phyloP scores from a whole-genome alignment of 1,140 invertebrate species.

The Cydia amplana region DNA sequence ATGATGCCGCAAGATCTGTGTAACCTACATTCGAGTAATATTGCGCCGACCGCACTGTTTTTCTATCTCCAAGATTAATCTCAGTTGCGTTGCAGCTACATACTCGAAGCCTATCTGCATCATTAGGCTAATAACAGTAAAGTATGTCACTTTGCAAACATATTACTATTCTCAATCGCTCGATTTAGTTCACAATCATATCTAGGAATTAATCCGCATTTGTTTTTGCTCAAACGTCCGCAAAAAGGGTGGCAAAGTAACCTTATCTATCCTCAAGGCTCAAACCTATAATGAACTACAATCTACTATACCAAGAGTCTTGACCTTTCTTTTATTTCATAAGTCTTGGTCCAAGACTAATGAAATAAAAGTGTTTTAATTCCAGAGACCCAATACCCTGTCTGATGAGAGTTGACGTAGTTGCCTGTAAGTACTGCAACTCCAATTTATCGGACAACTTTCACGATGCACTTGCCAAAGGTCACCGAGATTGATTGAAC shows the following conservation, averaged over 20 bases:
- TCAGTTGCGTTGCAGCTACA: background rate
- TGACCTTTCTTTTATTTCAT: too few species aligned
- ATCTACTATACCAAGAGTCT: too few species aligned
- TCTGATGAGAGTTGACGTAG: background rate
- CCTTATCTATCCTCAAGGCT: too few species aligned
- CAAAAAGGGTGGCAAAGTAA: too few species aligned
- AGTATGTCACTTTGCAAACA: slow-evolving; percentile 2
- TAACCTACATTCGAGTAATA: slow-evolving; percentile 5
- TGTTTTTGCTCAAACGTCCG: too few species aligned
- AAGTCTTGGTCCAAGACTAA: too few species aligned
- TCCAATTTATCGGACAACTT: slow-evolving; percentile 24
- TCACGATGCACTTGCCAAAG: slow-evolving; percentile 21
- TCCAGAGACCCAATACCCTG: background rate
- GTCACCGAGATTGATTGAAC: slow-evolving; percentile 14
- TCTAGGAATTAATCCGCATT: too few species aligned
- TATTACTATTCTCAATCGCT: background rate
- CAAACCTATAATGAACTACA: too few species aligned
- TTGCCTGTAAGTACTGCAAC: background rate
- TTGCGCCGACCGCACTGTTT: slow-evolving; percentile 13
- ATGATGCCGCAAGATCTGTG: slow-evolving; percentile 4
- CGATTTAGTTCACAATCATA: too few species aligned
- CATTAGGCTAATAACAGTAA: slow-evolving; percentile 11
- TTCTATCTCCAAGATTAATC: background rate
- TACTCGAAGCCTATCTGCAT: slow-evolving; percentile 8
- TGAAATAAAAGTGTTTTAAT: background rate